phyloP scores from a whole-genome alignment of 1,140 invertebrate species.

The Delia radicum region DNA sequence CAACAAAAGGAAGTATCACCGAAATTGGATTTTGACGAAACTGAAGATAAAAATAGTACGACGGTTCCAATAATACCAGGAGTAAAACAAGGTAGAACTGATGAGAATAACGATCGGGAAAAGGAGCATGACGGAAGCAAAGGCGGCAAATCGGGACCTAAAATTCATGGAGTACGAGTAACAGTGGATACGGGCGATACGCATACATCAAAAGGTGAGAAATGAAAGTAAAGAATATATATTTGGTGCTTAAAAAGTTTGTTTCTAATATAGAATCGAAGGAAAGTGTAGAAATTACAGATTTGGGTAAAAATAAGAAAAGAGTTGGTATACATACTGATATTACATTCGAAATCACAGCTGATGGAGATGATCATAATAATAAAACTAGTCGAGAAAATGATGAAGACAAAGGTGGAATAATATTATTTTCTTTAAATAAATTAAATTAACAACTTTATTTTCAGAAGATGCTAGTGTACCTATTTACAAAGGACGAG shows the following conservation, averaged over 20 bases:
- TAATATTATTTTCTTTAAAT: background rate
- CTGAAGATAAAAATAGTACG: constrained; percentile 39
- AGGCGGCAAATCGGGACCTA: constrained; percentile 41
- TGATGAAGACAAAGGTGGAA: constrained; percentile 47
- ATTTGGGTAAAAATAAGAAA: constrained; percentile 52
- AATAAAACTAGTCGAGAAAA: constrained; percentile 52
- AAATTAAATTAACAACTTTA: background rate
- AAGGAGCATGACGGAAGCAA: constrained; percentile 24
- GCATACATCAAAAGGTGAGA: constrained; percentile 50
- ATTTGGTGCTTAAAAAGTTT: background rate
- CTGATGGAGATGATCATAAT: constrained; percentile 40
- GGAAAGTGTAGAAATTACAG: constrained; percentile 54
- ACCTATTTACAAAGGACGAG: constrained; percentile 51
- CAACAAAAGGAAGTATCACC: constrained; percentile 52
- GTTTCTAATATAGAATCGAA: constrained; percentile 46
- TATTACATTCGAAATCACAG: constrained; percentile 55
- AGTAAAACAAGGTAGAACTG: constrained; percentile 32
- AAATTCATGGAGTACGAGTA: constrained; percentile 55
- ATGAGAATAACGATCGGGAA: constrained; percentile 29
- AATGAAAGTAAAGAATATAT: background rate
- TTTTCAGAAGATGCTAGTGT: constrained; percentile 49
- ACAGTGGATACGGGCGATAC: constrained; percentile 53
- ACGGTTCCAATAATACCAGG: constrained; percentile 32
- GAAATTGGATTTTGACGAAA: constrained; percentile 53
- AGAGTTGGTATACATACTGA: constrained; percentile 55